A percentile compares a stretch with the other conserved stretches of the same genome.
Evolutionary conservation across 2,113 vertebrate species (phyloP).

Genomic region (Oncorhynchus keta): DNA sequence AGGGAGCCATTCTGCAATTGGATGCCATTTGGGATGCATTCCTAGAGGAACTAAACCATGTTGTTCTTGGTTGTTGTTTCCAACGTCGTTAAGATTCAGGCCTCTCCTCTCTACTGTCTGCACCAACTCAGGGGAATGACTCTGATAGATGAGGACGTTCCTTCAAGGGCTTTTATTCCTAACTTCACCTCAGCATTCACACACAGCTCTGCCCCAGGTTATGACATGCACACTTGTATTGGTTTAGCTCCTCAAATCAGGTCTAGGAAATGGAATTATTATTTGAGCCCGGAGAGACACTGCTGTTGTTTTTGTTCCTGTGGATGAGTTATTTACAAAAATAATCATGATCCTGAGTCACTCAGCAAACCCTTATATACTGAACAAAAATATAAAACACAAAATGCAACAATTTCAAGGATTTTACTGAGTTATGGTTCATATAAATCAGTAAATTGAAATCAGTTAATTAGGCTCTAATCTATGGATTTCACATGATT

Average conservation of each 20-base stretch:
- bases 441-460: too few species aligned
- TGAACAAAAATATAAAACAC: not conserved
- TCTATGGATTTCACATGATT: too few species aligned
- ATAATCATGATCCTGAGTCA: not conserved
- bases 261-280: slow-evolving; percentile 25
- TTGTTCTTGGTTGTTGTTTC: slow-evolving; percentile 58
- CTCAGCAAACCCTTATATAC: not conserved
- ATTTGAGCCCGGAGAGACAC: not conserved
- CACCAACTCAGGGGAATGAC: slow-evolving; percentile 13
- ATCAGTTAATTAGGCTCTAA: too few species aligned
- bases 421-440: too few species aligned
- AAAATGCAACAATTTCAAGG: too few species aligned
- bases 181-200: slow-evolving; percentile 39
- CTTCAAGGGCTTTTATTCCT: slow-evolving; percentile 55
- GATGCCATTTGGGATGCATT: too few species aligned
- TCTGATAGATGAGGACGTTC: slow-evolving; percentile 53
- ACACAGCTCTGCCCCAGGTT: slow-evolving; percentile 18
- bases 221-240: slow-evolving; percentile 12
- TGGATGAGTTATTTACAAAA: too few species aligned
- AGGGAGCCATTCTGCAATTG: too few species aligned
- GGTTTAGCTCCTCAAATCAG: slow-evolving; percentile 1
- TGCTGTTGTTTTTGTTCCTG: too few species aligned
- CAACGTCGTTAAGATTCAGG: slow-evolving; percentile 44
- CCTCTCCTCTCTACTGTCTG: slow-evolving; percentile 48
- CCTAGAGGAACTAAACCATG: slow-evolving; percentile 35